Evolutionary conservation across 2,888 invertebrate genomes (phyloP).

Genomic region (Dendrolimus pini): DNA sequence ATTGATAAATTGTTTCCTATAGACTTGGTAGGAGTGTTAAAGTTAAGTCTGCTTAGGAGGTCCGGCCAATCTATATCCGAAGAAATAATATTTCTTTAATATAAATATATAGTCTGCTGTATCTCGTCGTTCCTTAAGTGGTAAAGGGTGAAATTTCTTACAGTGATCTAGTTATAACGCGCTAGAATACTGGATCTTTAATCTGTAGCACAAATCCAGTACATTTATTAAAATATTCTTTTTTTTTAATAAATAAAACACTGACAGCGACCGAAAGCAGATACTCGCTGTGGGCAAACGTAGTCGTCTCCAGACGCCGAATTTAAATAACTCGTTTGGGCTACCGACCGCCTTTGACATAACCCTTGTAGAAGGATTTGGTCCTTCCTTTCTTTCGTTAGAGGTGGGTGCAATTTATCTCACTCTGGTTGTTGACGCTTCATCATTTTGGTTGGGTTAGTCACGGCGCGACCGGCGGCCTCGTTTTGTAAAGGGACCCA

Average conservation of each 20-base stretch:
- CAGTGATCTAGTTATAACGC: no score
- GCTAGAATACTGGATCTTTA: no score
- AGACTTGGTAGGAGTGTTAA: no score
- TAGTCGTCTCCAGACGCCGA: slow-evolving; percentile 43
- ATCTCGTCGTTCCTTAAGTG: no score
- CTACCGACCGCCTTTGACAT: slow-evolving; percentile 37
- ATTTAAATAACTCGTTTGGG: slow-evolving; percentile 72
- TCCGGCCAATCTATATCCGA: no score
- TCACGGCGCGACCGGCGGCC: slow-evolving; percentile 19
- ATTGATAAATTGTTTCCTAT: no score
- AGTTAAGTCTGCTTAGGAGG: no score
- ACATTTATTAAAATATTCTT: no score
- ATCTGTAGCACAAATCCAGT: no score
- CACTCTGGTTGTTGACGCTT: slow-evolving; percentile 30
- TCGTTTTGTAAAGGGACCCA: slow-evolving; percentile 37
- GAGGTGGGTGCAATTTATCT: slow-evolving; percentile 33
- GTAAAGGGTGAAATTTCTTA: no score
- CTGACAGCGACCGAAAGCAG: slow-evolving; percentile 12
- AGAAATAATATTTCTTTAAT: no score
- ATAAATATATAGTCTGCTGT: no score
- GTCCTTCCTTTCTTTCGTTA: slow-evolving; percentile 40
- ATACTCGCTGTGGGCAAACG: slow-evolving; percentile 23
- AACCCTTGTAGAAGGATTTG: slow-evolving; percentile 9
- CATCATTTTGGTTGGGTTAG: slow-evolving; percentile 34
- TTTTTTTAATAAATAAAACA: slow-evolving; percentile 26